Base-by-base conservation (phyloP, 2,797 vertebrate genomes). In the Diglossa cyanea region DNA sequence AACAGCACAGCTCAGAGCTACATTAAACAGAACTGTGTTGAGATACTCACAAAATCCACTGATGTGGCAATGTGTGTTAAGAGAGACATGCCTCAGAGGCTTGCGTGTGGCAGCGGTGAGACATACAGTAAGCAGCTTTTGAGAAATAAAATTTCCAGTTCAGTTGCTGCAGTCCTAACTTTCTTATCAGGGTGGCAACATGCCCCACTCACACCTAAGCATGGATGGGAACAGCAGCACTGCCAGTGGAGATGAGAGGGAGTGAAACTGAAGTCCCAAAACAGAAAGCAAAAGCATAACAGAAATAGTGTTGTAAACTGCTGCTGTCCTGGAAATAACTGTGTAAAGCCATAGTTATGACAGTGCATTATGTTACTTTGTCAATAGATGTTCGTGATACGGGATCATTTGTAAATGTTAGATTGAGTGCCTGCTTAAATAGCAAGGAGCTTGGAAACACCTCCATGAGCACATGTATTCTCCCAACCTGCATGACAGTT, bases 21-120 rank as follows among this genome's bases (percentile, higher is more conserved):
- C 68, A 70, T 91, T 92, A 94, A 90, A 88, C 89, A 93, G 70
- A 92, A 90, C 44, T 85, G 84, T 84, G 67, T 73, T 72, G 78
- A 95, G 78, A 47, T 62, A 86, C 28, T 92, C 61, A 51, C 91
- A 82, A 78, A 81, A 80, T 83, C 75, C 68, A 45, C 73, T 88
- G 90, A 85, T 2, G 10, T 86, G 77, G 67, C 90, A 87, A 74
- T 15, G 17, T 3, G 13, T 57, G 63, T 86, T 94, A 51, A 79
- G 91, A 91, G 79, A 74, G 42, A 86, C 0, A 1, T 82, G 66
- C 78, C 78, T 80, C 1, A 1, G 78, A 90, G 83, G 54, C 40
- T 86, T 68, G 75, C 6, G 1, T 78, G 68, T 42, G 3, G 19
- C 30, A 7, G 85, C 90, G 86, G 65, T 23, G 33, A 77, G 72